phyloP scores from a whole-genome alignment of 2,797 vertebrate genomes.

The Hephaestus fuliginosus region DNA sequence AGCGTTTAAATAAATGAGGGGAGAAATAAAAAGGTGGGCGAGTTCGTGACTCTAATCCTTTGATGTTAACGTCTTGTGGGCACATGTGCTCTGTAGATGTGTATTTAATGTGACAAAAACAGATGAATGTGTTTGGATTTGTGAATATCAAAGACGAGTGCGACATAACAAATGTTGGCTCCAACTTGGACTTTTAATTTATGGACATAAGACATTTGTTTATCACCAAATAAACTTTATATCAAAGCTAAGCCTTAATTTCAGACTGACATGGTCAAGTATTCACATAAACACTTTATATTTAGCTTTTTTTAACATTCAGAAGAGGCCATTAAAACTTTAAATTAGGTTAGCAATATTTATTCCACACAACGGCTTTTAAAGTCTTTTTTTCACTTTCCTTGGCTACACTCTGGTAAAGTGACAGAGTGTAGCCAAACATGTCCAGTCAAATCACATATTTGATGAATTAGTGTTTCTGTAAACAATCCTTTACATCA shows the following conservation, averaged over 20 bases:
- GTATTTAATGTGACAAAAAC: background rate
- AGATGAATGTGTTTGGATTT: background rate
- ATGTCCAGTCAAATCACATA: constrained; percentile 4
- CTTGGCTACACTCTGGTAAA: constrained; percentile 14
- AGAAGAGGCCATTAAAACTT: background rate
- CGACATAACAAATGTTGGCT: background rate
- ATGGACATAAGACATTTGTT: background rate
- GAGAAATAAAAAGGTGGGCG: constrained; percentile 31
- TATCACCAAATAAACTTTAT: background rate
- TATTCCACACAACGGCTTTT: background rate
- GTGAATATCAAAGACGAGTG: constrained; percentile 1
- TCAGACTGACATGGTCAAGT: background rate
- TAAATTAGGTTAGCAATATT: background rate
- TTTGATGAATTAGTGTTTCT: constrained; percentile 22
- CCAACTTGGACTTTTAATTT: background rate
- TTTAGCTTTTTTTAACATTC: background rate
- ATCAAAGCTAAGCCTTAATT: background rate
- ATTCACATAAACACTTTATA: background rate
- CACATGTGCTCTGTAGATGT: background rate
- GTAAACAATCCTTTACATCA: constrained; percentile 7
- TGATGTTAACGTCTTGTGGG: constrained; percentile 4
- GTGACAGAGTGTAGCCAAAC: background rate
- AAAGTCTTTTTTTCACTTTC: background rate
- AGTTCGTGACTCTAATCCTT: constrained; percentile 9
- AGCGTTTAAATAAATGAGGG: constrained; percentile 47